Conservation (phyloP, 1,140 invertebrate species). For the Drosophila setifemur region DNA sequence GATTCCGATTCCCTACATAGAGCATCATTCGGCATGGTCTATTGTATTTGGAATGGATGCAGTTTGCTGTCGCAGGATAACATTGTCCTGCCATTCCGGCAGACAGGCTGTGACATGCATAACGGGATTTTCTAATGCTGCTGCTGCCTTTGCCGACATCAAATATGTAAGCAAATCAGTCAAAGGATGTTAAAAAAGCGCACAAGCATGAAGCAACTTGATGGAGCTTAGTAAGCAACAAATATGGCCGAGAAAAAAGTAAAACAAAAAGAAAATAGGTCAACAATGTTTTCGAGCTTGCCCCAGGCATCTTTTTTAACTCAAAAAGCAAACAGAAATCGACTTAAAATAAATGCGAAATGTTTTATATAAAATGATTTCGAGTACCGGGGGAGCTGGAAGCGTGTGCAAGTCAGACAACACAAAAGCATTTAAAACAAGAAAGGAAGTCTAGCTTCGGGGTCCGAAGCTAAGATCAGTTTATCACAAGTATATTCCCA, state of each 20-base stretch:
- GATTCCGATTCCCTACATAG: too few relatives aligned
- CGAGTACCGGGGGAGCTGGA: neutral
- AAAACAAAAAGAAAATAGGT: conserved; percentile 30
- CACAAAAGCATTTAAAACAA: conserved; percentile 2
- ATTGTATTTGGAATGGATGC: conserved; percentile 10
- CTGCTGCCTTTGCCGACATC: conserved; percentile 38
- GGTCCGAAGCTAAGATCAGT: too few relatives aligned
- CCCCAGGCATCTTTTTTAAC: conserved; percentile 16
- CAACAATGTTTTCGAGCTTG: conserved; percentile 21
- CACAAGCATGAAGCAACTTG: conserved; percentile 30
- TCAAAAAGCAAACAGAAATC: conserved; percentile 24
- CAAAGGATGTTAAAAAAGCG: conserved; percentile 43
- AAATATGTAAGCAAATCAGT: conserved; percentile 65
- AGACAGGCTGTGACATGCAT: conserved; percentile 54
- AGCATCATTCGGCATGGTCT: conserved; percentile 42
- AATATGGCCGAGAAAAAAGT: conserved; percentile 1
- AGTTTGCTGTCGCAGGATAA: conserved; percentile 18
- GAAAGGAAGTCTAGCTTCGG: too few relatives aligned
- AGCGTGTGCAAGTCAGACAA: neutral
- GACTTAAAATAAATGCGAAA: conserved; percentile 41
- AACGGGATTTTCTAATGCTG: conserved; percentile 61
- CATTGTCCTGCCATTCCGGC: conserved; percentile 13
- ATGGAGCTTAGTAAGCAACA: conserved; percentile 31
- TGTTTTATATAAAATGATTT: conserved; percentile 41
- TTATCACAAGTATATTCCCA: too few relatives aligned